Percentiles rank a stretch among this genome's conserved stretches.
phyloP scores from a whole-genome alignment of 2,797 vertebrate genomes.

The Hylomyscus alleni region DNA sequence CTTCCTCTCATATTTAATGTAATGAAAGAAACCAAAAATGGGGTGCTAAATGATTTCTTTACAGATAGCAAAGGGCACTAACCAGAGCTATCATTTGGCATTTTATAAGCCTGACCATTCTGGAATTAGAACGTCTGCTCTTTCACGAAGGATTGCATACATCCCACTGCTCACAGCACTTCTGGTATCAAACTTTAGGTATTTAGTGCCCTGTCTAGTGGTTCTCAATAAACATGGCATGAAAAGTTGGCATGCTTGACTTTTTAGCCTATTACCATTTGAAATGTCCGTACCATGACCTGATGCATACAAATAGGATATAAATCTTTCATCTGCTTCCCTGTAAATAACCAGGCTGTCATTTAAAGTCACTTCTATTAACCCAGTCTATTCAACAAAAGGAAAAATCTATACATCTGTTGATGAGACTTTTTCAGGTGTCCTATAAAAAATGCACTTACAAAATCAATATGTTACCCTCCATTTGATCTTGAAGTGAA shows the following conservation, averaged over 20 bases:
- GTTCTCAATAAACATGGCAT: neutral
- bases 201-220: neutral
- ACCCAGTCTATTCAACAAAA: neutral
- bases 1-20: neutral
- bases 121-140: neutral
- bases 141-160: neutral
- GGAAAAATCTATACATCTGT: neutral
- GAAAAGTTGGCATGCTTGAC: neutral
- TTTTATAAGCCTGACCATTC: neutral
- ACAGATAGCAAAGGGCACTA: neutral
- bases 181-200: neutral
- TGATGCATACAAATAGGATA: neutral
- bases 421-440: slow-evolving; percentile 4
- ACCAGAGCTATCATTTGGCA: neutral
- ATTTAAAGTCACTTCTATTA: slow-evolving; percentile 56
- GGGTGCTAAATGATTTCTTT: neutral
- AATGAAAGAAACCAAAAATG: neutral
- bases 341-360: slow-evolving; percentile 58
- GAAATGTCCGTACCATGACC: slow-evolving; percentile 46
- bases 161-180: neutral
- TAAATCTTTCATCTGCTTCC: slow-evolving; percentile 53
- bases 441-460: neutral
- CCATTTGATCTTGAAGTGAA: neutral
- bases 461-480: slow-evolving; percentile 11
- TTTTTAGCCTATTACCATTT: slow-evolving; percentile 65